These are phyloP conservation scores for Catocala nupta DNA, from an alignment of 2,888 invertebrate species.

Conservation along the genomic window DNA sequence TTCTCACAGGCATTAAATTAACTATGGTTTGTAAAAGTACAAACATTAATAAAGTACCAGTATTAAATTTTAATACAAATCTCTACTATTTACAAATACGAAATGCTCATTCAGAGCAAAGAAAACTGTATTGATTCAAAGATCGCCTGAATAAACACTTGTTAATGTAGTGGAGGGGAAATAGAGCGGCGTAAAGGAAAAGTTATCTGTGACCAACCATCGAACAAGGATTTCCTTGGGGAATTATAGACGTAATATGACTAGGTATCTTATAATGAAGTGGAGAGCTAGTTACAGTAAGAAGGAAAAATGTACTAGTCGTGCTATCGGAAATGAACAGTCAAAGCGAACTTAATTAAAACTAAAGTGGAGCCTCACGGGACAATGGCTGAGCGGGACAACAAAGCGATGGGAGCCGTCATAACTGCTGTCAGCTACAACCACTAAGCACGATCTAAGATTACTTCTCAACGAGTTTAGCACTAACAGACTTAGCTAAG, in stretches of 20 bases:
- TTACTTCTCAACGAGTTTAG: constrained; percentile 63
- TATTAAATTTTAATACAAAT: not conserved
- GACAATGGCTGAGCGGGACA: constrained; percentile 71
- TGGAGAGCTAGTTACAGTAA: constrained; percentile 63
- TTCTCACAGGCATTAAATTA: not conserved
- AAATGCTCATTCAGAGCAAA: constrained; percentile 20
- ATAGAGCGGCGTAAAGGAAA: constrained; percentile 46
- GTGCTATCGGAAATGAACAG: constrained; percentile 72
- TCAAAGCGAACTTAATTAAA: constrained; percentile 79
- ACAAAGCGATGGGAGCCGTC: constrained; percentile 71
- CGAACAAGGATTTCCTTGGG: constrained; percentile 63
- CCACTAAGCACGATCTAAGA: constrained; percentile 67
- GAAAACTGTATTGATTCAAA: constrained; percentile 34
- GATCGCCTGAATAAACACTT: constrained; percentile 34
- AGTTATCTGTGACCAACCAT: constrained; percentile 57
- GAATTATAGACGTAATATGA: constrained; percentile 64
- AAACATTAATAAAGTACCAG: not conserved
- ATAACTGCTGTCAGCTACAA: constrained; percentile 73
- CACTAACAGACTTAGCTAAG: constrained; percentile 29
- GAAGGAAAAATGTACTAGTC: constrained; percentile 57
- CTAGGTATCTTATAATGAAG: constrained; percentile 64
- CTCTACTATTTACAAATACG: constrained; percentile 12
- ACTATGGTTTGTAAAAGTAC: not conserved
- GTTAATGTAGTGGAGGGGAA: constrained; percentile 52
- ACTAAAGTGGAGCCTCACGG: constrained; percentile 70